Conservation (phyloP, 2,888 invertebrate species). For the Aporophyla lueneburgensis region DNA sequence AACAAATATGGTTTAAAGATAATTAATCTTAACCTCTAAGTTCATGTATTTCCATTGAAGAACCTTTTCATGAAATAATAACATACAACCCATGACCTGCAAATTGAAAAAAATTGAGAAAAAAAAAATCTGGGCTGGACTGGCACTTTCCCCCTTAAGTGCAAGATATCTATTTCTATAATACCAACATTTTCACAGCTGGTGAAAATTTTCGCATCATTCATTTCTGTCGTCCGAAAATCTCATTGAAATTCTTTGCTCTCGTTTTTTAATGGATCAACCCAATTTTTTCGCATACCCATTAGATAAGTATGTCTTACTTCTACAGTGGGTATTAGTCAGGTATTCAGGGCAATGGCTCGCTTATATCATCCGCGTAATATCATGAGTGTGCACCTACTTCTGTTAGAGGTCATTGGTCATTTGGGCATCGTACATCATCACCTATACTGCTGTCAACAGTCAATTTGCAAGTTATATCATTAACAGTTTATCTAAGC, state of each 20-base stretch:
- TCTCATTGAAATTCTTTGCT: constrained; percentile 6
- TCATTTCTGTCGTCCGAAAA: constrained; percentile 14
- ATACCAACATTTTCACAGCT: neutral
- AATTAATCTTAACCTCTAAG: too few relatives aligned
- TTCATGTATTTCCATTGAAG: too few relatives aligned
- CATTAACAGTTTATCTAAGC: constrained; percentile 59
- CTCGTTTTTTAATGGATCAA: constrained; percentile 17
- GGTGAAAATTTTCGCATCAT: neutral
- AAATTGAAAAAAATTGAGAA: too few relatives aligned
- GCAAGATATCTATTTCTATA: neutral
- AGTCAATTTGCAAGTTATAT: constrained; percentile 70
- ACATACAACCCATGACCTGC: too few relatives aligned
- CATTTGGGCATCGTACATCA: constrained; percentile 68
- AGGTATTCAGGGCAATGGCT: constrained; percentile 77
- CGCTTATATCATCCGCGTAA: constrained; percentile 75
- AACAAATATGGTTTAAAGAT: too few relatives aligned
- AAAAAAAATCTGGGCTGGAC: too few relatives aligned
- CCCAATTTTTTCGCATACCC: constrained; percentile 32
- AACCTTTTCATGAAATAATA: too few relatives aligned
- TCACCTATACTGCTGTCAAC: constrained; percentile 65
- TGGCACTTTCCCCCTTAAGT: too few relatives aligned
- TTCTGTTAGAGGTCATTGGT: constrained; percentile 67
- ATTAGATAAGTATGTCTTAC: constrained; percentile 54
- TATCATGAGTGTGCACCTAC: constrained; percentile 63
- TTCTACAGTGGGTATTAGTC: constrained; percentile 58